Conservation (phyloP, 2,113 vertebrate species). For the Rhynchomys soricoides region DNA sequence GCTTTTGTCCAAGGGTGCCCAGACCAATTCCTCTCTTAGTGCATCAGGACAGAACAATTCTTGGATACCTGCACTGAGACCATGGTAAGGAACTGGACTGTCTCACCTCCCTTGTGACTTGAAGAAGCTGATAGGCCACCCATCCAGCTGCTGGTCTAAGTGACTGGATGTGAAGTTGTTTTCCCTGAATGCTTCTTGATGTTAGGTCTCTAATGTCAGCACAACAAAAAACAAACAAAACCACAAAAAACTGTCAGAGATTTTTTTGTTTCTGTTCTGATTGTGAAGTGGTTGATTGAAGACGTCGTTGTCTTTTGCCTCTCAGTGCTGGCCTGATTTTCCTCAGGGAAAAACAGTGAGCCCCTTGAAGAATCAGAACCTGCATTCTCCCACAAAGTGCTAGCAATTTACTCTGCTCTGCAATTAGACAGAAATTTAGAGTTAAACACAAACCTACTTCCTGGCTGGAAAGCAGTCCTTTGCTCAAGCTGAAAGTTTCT, state of each 20-base stretch:
- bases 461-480: neutral
- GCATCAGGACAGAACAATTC: slow-evolving; percentile 67
- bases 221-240: neutral
- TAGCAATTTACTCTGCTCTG: neutral
- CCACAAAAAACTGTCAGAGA: neutral
- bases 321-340: neutral
- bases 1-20: slow-evolving; percentile 34
- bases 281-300: slow-evolving; percentile 40
- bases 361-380: slow-evolving; percentile 6
- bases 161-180: neutral
- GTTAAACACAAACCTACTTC: neutral
- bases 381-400: neutral
- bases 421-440: neutral
- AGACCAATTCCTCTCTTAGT: slow-evolving; percentile 63
- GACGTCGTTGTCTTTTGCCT: slow-evolving; percentile 28
- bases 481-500: neutral
- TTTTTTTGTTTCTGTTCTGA: slow-evolving; percentile 1
- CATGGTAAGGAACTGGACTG: neutral
- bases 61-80: neutral
- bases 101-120: neutral
- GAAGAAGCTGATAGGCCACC: neutral
- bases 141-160: neutral
- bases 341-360: slow-evolving; percentile 8
- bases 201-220: neutral
- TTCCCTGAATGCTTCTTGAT: slow-evolving; percentile 27